phyloP scores from a whole-genome alignment of 1,140 invertebrate species.

The Helicorthomorpha holstii region DNA sequence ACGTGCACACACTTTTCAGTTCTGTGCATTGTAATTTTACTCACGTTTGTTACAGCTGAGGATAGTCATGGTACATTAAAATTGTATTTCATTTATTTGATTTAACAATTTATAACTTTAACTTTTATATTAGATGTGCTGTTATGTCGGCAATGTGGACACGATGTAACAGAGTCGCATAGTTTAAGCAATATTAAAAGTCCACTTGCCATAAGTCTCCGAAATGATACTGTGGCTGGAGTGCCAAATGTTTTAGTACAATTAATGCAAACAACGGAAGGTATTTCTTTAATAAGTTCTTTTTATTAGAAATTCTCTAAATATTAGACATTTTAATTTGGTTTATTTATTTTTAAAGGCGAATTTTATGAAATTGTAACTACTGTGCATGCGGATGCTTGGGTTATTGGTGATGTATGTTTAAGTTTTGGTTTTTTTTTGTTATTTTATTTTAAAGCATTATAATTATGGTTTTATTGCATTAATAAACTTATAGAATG shows the following conservation, averaged over 20 bases:
- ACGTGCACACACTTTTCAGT: neutral
- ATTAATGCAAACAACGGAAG: neutral
- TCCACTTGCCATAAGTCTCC: neutral
- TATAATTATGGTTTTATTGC: neutral
- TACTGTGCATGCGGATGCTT: neutral
- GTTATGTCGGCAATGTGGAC: neutral
- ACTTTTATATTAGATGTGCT: neutral
- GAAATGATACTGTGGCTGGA: neutral
- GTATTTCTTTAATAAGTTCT: neutral
- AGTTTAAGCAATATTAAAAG: neutral
- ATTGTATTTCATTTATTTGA: neutral
- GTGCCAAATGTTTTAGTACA: neutral
- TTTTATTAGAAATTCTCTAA: neutral
- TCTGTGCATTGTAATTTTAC: neutral
- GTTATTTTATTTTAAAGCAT: neutral
- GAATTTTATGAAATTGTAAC: neutral
- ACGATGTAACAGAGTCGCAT: neutral
- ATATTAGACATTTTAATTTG: neutral
- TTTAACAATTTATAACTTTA: neutral
- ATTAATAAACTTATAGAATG: too few relatives aligned
- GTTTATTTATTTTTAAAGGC: too few relatives aligned
- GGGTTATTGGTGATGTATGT: neutral
- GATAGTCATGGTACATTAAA: neutral
- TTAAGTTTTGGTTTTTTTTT: neutral
- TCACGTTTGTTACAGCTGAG: neutral